Percentiles rank a stretch among this genome's conserved stretches.
These are phyloP conservation scores for Metaphire vulgaris DNA, from an alignment of 1,140 invertebrate species.

Conservation along the genomic window DNA sequence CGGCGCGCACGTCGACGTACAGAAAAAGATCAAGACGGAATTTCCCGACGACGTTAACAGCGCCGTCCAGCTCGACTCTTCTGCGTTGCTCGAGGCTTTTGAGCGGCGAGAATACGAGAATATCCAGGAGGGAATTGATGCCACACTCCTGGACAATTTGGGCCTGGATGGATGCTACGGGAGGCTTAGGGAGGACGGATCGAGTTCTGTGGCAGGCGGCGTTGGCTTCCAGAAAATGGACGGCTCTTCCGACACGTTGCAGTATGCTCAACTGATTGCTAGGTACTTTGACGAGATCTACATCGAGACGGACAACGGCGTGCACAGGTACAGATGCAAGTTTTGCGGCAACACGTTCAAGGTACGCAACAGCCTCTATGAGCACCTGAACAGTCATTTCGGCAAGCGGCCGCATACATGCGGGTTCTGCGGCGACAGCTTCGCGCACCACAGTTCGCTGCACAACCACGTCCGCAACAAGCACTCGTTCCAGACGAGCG, in stretches of 20 bases:
- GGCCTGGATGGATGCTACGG: constrained; percentile 2
- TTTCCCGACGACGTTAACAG: background rate
- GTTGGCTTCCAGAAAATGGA: background rate
- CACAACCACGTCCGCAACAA: constrained; percentile 30
- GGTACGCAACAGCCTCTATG: constrained; percentile 25
- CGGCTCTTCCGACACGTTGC: background rate
- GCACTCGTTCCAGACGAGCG: constrained; percentile 24
- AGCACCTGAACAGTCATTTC: constrained; percentile 29
- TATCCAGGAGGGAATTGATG: background rate
- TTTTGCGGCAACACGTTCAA: constrained; percentile 27
- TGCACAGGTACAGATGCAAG: constrained; percentile 22
- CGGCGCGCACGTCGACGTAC: background rate
- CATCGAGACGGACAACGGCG: constrained; percentile 18
- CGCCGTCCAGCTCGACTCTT: background rate
- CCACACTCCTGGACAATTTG: background rate
- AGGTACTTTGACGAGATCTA: constrained; percentile 27
- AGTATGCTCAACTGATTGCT: constrained; percentile 12
- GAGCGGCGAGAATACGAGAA: background rate
- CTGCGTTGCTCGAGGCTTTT: constrained; percentile 4
- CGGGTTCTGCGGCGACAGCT: constrained; percentile 16
- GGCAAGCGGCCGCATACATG: constrained; percentile 20
- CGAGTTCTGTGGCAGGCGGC: background rate
- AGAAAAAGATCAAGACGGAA: background rate
- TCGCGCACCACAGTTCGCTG: constrained; percentile 27
- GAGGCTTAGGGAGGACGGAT: background rate